Evolutionary conservation across 2,113 vertebrate genomes (phyloP).

Genomic region (Apeltes quadracus): DNA sequence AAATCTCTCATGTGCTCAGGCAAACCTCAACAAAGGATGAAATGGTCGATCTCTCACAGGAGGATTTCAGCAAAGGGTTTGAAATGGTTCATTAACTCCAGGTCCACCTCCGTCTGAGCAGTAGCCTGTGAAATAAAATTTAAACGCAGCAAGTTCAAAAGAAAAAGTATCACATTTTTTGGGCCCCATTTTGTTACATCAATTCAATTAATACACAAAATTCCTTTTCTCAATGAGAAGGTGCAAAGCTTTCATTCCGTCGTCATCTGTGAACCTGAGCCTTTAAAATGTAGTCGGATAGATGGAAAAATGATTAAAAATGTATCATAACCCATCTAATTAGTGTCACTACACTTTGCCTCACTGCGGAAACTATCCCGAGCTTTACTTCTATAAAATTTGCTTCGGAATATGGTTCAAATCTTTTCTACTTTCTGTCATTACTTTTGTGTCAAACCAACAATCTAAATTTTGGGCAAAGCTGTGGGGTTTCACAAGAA

Average conservation of each 20-base stretch:
- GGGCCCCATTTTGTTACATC: conserved; percentile 10
- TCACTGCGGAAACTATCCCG: too few species aligned
- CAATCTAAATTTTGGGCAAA: neutral
- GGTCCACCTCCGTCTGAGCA: conserved; percentile 22
- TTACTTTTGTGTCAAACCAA: neutral
- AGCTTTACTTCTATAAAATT: neutral
- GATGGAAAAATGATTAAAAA: neutral
- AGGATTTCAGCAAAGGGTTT: conserved; percentile 18
- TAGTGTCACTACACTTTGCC: too few species aligned
- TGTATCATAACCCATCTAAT: too few species aligned
- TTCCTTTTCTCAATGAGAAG: neutral
- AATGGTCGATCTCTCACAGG: conserved; percentile 1
- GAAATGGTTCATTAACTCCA: conserved; percentile 51
- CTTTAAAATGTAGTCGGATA: conserved; percentile 12
- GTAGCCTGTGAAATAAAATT: conserved; percentile 51
- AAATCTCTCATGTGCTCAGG: neutral
- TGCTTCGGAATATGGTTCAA: neutral
- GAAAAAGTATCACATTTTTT: conserved; percentile 40
- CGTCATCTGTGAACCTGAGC: conserved; percentile 5
- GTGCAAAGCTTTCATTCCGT: neutral
- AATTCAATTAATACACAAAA: conserved; percentile 30
- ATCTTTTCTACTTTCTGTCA: neutral
- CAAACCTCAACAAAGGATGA: conserved; percentile 15
- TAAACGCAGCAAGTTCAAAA: conserved; percentile 37
- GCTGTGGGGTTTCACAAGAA: neutral